These are phyloP conservation scores for Acronicta aceris DNA, from an alignment of 2,888 invertebrate species.

Conservation along the genomic window DNA sequence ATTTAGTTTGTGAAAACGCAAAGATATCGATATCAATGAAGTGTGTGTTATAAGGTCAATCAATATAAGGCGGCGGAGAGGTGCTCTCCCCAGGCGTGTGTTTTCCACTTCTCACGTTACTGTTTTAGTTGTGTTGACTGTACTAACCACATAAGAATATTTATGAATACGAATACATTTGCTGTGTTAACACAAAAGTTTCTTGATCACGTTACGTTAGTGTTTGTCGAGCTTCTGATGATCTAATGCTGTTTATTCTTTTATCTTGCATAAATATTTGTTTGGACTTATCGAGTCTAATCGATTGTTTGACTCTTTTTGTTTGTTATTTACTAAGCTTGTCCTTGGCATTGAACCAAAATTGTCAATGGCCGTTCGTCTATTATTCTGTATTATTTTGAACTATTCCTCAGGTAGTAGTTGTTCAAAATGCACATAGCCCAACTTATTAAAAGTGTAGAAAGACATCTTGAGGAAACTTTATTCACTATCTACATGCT, in stretches of 20 bases:
- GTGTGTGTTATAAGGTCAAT: too few relatives aligned
- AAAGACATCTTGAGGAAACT: too few relatives aligned
- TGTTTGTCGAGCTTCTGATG: not conserved
- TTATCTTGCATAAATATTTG: constrained; percentile 10
- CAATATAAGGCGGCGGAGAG: too few relatives aligned
- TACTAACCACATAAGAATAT: constrained; percentile 24
- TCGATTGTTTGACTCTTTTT: constrained; percentile 9
- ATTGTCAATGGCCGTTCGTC: constrained; percentile 18
- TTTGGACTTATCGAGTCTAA: constrained; percentile 1
- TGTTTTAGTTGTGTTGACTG: constrained; percentile 10
- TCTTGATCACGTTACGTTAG: constrained; percentile 3
- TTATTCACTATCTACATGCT: too few relatives aligned
- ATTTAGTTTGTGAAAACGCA: too few relatives aligned
- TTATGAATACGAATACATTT: constrained; percentile 29
- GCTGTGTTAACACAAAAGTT: constrained; percentile 28
- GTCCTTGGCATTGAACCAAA: constrained; percentile 12
- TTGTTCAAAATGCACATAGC: too few relatives aligned
- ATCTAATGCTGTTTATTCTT: constrained; percentile 13
- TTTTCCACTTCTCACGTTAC: too few relatives aligned
- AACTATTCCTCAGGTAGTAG: not conserved
- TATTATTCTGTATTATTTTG: constrained; percentile 36
- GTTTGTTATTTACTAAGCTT: constrained; percentile 13
- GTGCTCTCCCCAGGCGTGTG: too few relatives aligned
- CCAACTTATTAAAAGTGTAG: too few relatives aligned
- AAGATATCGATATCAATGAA: too few relatives aligned